Evolutionary conservation across 2,888 invertebrate genomes (phyloP).

Genomic region (Conistra vaccinii): DNA sequence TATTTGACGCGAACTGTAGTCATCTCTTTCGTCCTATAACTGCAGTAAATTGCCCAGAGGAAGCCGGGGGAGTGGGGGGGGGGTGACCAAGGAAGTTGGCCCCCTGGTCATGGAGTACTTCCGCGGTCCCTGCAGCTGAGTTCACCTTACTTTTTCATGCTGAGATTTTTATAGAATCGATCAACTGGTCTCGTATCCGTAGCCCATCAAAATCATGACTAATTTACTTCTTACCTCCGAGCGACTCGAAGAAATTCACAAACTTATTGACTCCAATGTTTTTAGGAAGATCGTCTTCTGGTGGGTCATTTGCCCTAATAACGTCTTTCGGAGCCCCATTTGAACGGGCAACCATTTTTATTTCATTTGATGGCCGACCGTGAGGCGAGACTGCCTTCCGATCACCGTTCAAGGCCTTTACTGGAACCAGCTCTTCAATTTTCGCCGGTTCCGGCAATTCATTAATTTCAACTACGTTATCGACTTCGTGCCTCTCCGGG

Average conservation of each 20-base stretch:
- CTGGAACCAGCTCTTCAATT: constrained; percentile 28
- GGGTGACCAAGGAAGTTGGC: too few species aligned
- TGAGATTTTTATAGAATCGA: background rate
- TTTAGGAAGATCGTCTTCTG: constrained; percentile 87
- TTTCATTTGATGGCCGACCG: constrained; percentile 84
- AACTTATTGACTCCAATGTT: constrained; percentile 89
- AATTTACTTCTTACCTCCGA: constrained; percentile 85
- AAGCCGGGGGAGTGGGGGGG: too few species aligned
- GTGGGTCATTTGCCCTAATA: constrained; percentile 87
- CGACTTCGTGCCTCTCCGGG: constrained; percentile 44
- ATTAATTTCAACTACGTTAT: constrained; percentile 39
- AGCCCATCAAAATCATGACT: constrained; percentile 15
- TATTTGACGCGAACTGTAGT: too few species aligned
- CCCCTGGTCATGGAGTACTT: too few species aligned
- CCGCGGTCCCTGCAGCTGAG: too few species aligned
- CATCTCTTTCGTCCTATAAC: too few species aligned
- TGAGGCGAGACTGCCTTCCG: constrained; percentile 49
- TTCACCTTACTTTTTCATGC: too few species aligned
- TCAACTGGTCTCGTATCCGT: background rate
- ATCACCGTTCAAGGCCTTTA: constrained; percentile 38
- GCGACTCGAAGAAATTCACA: constrained; percentile 88
- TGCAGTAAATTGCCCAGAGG: too few species aligned
- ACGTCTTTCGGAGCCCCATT: constrained; percentile 85
- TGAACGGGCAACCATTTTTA: constrained; percentile 82
- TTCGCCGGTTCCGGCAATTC: constrained; percentile 43